phyloP scores from a whole-genome alignment of 2,797 vertebrate species.

The Scolopax bukidnonensis region DNA sequence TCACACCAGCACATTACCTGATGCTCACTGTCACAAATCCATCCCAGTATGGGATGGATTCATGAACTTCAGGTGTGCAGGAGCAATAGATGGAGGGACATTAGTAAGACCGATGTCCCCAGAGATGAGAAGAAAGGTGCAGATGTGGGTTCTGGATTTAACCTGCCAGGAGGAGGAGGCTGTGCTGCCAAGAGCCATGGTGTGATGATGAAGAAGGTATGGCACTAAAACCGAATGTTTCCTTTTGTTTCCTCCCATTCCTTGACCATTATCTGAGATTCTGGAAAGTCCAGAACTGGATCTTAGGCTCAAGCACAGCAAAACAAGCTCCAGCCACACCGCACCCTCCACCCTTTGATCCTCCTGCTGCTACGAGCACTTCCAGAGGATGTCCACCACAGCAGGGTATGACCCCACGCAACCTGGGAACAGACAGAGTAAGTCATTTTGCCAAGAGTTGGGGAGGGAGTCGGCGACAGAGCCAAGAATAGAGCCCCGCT shows the following conservation, averaged over 20 bases:
- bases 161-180: neutral
- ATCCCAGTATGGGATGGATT: neutral
- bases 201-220: neutral
- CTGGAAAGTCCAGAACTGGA: neutral
- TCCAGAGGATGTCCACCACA: neutral
- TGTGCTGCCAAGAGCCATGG: neutral
- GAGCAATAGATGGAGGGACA: neutral
- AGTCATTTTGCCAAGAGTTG: neutral
- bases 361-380: neutral
- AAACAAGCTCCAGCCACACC: neutral
- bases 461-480: neutral
- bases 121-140: neutral
- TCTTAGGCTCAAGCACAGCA: neutral
- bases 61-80: neutral
- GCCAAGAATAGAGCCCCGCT: neutral
- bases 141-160: neutral
- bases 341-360: neutral
- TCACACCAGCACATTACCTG: neutral
- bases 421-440: neutral
- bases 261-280: no score
- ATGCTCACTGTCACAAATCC: neutral
- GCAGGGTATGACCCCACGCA: accelerated
- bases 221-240: neutral
- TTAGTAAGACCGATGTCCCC: neutral
- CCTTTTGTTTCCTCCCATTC: neutral